Evolutionary conservation across 2,888 invertebrate genomes (phyloP).

Genomic region (Drosophila engyochracea): DNA sequence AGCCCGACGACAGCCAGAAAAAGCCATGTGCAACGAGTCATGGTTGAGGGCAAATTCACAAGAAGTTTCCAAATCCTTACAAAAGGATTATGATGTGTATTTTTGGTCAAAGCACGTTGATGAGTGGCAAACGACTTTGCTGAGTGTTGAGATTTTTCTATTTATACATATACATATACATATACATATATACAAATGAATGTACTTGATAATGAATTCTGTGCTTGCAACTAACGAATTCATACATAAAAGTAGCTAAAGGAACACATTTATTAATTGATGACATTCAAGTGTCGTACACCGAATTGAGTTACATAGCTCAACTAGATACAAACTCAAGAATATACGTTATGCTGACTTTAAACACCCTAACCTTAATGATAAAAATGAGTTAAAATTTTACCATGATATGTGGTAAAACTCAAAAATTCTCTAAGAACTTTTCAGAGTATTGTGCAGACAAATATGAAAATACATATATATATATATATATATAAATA

Average conservation of each 20-base stretch:
- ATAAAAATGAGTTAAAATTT: background rate
- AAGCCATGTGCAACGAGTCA: constrained; percentile 57
- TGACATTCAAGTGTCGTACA: constrained; percentile 34
- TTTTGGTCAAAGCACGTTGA: constrained; percentile 75
- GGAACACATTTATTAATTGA: constrained; percentile 52
- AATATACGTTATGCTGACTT: background rate
- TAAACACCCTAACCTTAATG: background rate
- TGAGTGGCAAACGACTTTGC: constrained; percentile 68
- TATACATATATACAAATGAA: background rate
- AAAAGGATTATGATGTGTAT: constrained; percentile 80
- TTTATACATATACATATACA: background rate
- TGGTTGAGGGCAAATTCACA: constrained; percentile 50
- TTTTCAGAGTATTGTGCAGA: background rate
- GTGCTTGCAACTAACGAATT: constrained; percentile 9
- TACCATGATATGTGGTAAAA: background rate
- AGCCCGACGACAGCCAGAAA: constrained; percentile 34
- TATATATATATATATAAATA: too few relatives aligned
- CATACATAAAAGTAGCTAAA: constrained; percentile 32
- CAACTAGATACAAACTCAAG: background rate
- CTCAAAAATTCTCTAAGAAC: background rate
- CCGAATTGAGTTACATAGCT: constrained; percentile 15
- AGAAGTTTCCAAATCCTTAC: constrained; percentile 77
- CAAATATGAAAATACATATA: background rate
- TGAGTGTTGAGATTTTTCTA: constrained; percentile 50
- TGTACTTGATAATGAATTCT: constrained; percentile 26